Evolutionary conservation across 23 tunicate species (phyloP), one percentile per base, ranked within the genome.

Genomic region (Pegea sp.): DNA sequence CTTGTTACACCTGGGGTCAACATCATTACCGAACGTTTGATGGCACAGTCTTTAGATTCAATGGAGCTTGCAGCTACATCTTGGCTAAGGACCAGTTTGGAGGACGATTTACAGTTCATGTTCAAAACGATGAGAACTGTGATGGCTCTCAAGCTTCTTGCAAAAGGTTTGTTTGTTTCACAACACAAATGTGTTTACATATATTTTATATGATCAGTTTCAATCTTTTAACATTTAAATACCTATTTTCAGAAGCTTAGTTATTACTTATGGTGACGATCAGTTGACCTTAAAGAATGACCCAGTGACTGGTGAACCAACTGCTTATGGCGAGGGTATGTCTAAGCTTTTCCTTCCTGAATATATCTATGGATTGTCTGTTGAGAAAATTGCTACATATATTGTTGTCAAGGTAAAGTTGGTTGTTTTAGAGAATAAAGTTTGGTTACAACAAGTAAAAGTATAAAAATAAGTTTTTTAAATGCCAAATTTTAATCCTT

Each of bases 1-100:
- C 72, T 34, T 91, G 99, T 49, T 78, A 58, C 63, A 91, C 99
- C 13, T 91, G 99, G 99, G 99, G 99, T 21, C 99, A 91, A 57
- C 99, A 91, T 68, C 99, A 91, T 50, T 91, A 78, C 60, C 81
- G 90, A 19, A 91, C 99, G 3, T 91, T 78, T 44, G 99, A 91
- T 34, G 99, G 99, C 19, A 72, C 76, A 11, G 69, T 79, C 21
- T 91, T 53, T 66, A 63, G 87, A 29, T 72, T 72, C 61, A 61
- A 78, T 28, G 99, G 99, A 3, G 22, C 61, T 8, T 91, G 99
- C 57, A 90, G 70, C 6, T 91, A 91, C 57, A 64, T 91, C 18
- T 72, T 91, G 22, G 99, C 99, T 0, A 69, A 76, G 49, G 99
- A 91, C 46, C 33, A 60, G 3, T 69, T 62, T 29, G 81, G 65